phyloP scores from a whole-genome alignment of 2,888 invertebrate species.

The Caenorhabditis doughertyi region DNA sequence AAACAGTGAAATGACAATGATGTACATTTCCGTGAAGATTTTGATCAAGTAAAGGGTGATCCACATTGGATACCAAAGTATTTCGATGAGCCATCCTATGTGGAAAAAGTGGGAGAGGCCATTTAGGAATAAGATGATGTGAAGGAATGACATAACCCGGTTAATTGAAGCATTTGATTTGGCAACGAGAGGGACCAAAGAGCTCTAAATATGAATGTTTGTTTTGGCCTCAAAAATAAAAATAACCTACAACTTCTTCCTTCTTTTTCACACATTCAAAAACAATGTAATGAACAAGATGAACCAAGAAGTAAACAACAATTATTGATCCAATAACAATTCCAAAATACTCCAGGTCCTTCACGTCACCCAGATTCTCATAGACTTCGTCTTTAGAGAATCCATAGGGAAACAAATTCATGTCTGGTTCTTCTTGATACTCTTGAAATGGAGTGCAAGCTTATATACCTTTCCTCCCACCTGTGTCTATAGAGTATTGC shows the following conservation, averaged over 20 bases:
- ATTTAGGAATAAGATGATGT: neutral
- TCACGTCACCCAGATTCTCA: neutral
- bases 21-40: slow-evolving; percentile 17
- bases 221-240: neutral
- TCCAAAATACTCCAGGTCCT: neutral
- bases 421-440: too few relatives aligned
- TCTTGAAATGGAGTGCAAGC: too few relatives aligned
- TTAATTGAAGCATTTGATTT: neutral
- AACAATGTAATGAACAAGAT: neutral
- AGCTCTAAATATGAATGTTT: neutral
- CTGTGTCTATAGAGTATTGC: neutral
- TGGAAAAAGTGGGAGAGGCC: slow-evolving; percentile 5
- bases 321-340: neutral
- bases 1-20: slow-evolving; percentile 10
- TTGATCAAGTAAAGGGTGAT: neutral
- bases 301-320: neutral
- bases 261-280: neutral
- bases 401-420: slow-evolving; percentile 26
- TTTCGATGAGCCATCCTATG: slow-evolving; percentile 1
- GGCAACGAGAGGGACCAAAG: neutral
- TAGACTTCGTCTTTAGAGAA: slow-evolving; percentile 17
- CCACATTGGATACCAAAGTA: slow-evolving; percentile 25
- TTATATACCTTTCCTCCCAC: neutral
- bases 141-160: neutral
- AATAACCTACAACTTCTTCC: neutral